A percentile compares a stretch with the other conserved stretches of the same genome.
phyloP scores from a whole-genome alignment of 2,797 vertebrate genomes.

The Columba guinea region DNA sequence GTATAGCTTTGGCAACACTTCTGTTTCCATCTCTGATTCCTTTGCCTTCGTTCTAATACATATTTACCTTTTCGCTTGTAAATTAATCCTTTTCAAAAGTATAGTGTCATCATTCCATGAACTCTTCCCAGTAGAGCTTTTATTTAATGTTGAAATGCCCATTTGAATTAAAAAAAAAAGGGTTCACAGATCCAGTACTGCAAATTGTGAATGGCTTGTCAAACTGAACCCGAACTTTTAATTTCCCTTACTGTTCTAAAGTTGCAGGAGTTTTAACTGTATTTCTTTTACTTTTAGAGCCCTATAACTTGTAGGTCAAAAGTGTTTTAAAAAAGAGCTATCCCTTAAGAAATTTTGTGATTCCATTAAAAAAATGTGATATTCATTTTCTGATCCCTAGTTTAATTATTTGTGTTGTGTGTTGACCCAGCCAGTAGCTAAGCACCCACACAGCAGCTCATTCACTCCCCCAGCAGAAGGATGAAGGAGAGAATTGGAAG shows the following conservation, averaged over 20 bases:
- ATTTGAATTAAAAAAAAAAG: neutral
- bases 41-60: neutral
- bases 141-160: neutral
- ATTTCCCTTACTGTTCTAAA: slow-evolving; percentile 5
- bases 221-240: neutral
- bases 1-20: neutral
- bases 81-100: neutral
- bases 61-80: neutral
- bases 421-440: neutral
- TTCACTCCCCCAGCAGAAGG: rapidly evolving
- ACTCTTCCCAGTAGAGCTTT: neutral
- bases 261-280: neutral
- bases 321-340: neutral
- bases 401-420: slow-evolving; percentile 9
- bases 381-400: slow-evolving; percentile 49
- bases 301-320: slow-evolving; percentile 36
- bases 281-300: neutral
- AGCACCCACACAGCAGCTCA: neutral
- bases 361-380: slow-evolving; percentile 39
- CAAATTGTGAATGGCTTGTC: neutral
- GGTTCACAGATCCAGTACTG: neutral
- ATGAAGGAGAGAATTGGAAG: neutral
- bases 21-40: neutral
- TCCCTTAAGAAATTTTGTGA: slow-evolving; percentile 19
- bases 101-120: neutral